Base-by-base conservation (phyloP, 2,797 vertebrate genomes). In the Alfaro cultratus region DNA sequence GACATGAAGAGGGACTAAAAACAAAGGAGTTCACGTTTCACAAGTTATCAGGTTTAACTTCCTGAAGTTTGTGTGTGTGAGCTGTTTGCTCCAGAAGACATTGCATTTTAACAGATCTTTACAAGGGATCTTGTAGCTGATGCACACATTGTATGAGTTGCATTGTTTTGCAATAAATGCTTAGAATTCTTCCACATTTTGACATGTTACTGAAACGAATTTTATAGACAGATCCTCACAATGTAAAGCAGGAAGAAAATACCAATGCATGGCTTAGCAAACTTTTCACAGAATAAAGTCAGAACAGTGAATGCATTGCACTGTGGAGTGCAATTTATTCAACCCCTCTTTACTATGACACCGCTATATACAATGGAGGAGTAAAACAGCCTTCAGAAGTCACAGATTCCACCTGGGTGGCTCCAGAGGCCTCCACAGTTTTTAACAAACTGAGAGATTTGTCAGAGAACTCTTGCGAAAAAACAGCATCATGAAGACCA, bases 1-100 rank as follows among this genome's bases (percentile, higher is more conserved):
- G 70, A 75, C 74, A 53, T 12, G 7, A 75, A 57, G 57, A 79
- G 72, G 77, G 64, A 78, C 53, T 36, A 68, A 49, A 34, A 83
- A 53, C 60, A 74, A 43, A 76, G 64, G 64, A 77, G 75, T 78
- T 78, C 78, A 70, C 79, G 74, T 80, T 77, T 80, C 55, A 83
- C 0, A 36, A 86, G 88, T 89, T 89, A 85, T n/a, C 23, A 12
- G 31, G 87, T 87, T 92, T 86, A 84, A 85, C 60, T 67, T 74
- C 64, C 51, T 77, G 46, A 57, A 82, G 78, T 67, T 57, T 74
- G 73, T n/a, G 43, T 62, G n/a, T 71, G 77, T 41, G 21, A 70
- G 47, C 70, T 72, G 82, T 85, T 86, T 76, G 79, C 79, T 64
- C 72, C 29, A 29, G 53, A n/a, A 57, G 53, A n/a, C 51, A 55